phyloP scores from a whole-genome alignment of 2,888 invertebrate genomes.

The Prenolepis imparis region DNA sequence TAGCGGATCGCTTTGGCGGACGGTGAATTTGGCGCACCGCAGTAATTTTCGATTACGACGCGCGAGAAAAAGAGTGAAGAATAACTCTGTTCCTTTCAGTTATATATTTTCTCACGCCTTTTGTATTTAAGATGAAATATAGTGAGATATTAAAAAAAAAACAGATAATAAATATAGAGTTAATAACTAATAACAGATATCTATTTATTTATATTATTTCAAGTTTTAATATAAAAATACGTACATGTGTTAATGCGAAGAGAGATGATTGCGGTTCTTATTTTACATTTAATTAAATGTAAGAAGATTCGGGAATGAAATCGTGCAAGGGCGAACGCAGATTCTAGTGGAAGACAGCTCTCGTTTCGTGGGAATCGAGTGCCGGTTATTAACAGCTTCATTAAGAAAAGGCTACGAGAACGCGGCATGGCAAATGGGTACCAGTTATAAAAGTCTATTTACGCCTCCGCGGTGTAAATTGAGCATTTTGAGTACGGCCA shows the following conservation, averaged over 20 bases:
- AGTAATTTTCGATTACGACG: conserved; percentile 36
- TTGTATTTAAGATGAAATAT: not conserved
- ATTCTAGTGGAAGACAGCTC: conserved; percentile 1
- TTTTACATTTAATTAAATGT: not conserved
- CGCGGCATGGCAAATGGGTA: not conserved
- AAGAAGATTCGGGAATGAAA: conserved; percentile 9
- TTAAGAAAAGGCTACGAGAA: conserved; percentile 5
- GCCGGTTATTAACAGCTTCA: not conserved
- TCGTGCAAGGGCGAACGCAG: not conserved
- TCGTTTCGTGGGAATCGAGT: conserved; percentile 14
- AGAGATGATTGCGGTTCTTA: not conserved
- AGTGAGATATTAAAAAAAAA: not conserved
- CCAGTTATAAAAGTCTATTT: conserved; percentile 32
- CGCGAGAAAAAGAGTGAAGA: not conserved
- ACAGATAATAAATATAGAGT: not conserved
- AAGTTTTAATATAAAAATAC: not conserved
- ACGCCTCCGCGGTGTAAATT: conserved; percentile 25
- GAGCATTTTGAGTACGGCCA: conserved; percentile 25
- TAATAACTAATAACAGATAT: not conserved
- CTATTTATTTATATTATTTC: not conserved
- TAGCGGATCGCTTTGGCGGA: conserved; percentile 29
- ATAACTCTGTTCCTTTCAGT: not conserved
- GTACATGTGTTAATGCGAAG: not conserved
- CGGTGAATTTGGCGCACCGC: conserved; percentile 28
- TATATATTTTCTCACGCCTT: not conserved